Conservation (phyloP, 2,113 vertebrate genomes). For the Sinocyclocheilus anophthalmus region DNA sequence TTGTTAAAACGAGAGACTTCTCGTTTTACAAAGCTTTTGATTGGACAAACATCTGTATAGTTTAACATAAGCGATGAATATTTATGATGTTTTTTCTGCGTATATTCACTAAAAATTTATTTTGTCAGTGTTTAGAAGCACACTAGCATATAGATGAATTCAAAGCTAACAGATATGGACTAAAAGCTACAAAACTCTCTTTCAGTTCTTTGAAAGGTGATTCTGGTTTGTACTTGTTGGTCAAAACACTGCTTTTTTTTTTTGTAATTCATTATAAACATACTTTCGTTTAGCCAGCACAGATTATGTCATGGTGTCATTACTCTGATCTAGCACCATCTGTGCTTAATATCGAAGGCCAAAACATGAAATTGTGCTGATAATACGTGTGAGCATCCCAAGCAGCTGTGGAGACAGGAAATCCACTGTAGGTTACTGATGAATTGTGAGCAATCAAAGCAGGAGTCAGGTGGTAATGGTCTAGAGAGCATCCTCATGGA, state of each 20-base stretch:
- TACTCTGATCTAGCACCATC: constrained; percentile 40
- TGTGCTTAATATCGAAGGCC: constrained; percentile 12
- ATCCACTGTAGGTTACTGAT: background rate
- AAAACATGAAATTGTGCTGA: constrained; percentile 45
- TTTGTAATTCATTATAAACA: constrained; percentile 32
- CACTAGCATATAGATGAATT: background rate
- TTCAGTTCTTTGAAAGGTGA: constrained; percentile 3
- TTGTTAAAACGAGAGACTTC: background rate
- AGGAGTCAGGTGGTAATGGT: constrained; percentile 28
- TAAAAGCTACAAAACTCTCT: background rate
- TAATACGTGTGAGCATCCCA: background rate
- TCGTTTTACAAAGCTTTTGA: background rate
- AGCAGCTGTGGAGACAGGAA: constrained; percentile 46
- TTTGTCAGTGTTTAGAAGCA: background rate
- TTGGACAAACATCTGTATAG: background rate
- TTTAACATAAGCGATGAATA: background rate
- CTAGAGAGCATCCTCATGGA: background rate
- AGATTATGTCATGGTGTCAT: constrained; percentile 36
- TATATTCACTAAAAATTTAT: background rate
- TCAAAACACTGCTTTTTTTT: constrained; percentile 6
- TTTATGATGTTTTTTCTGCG: background rate
- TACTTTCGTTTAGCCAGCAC: background rate
- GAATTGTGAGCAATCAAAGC: constrained; percentile 17
- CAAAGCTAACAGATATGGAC: background rate
- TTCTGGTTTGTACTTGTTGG: background rate